A percentile compares a stretch with the other conserved stretches of the same genome.
phyloP scores from a whole-genome alignment of 1,140 invertebrate species.

The Orussus abietinus region DNA sequence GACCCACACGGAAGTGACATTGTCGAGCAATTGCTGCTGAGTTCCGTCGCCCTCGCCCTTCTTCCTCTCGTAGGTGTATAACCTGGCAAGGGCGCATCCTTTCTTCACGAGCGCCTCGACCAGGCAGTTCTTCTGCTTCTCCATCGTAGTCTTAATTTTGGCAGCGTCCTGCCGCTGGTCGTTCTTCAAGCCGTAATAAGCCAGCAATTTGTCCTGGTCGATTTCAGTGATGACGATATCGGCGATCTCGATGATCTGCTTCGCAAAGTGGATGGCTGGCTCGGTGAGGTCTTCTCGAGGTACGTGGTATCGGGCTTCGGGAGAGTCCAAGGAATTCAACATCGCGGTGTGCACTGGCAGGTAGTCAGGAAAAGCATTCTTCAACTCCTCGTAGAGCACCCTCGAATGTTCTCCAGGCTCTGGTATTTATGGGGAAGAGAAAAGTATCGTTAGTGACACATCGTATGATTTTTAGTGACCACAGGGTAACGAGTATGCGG shows the following conservation, averaged over 20 bases:
- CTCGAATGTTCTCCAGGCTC: constrained; percentile 60
- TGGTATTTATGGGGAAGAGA: constrained; percentile 21
- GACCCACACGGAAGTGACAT: constrained; percentile 62
- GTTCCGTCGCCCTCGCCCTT: constrained; percentile 32
- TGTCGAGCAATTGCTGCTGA: constrained; percentile 50
- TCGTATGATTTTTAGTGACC: too few relatives aligned
- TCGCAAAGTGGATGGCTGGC: constrained; percentile 54
- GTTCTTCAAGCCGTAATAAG: constrained; percentile 75
- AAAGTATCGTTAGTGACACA: constrained; percentile 7
- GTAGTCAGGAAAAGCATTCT: constrained; percentile 66
- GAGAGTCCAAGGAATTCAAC: constrained; percentile 69
- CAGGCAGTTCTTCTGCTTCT: constrained; percentile 73
- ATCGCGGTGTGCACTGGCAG: constrained; percentile 72
- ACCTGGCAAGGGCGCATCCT: constrained; percentile 68
- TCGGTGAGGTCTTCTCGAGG: constrained; percentile 54
- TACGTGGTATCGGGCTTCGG: constrained; percentile 49
- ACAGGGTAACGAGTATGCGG: too few relatives aligned
- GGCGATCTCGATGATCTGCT: constrained; percentile 58
- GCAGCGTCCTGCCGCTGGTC: constrained; percentile 71
- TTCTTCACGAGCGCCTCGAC: constrained; percentile 75
- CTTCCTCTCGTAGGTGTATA: constrained; percentile 53
- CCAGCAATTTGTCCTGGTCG: constrained; percentile 71
- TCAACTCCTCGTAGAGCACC: constrained; percentile 72
- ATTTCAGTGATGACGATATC: constrained; percentile 67
- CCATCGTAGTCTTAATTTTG: constrained; percentile 79